Percentiles rank a stretch among this genome's conserved stretches.
These are phyloP conservation scores for Galagoides demidoff DNA, from an alignment of 2,797 vertebrate genomes.

Conservation along the genomic window DNA sequence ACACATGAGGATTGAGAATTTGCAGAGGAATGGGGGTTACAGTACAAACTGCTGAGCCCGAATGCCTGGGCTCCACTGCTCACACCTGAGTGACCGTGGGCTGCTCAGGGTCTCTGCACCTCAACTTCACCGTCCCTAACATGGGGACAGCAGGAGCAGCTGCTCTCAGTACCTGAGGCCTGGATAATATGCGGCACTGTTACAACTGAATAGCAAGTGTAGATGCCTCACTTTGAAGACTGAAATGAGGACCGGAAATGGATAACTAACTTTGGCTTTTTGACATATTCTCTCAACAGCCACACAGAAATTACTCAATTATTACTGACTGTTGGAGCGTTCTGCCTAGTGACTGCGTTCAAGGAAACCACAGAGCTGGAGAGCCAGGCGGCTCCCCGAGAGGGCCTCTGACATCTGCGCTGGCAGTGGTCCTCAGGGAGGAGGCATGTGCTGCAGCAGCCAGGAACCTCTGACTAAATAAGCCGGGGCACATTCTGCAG, in stretches of 20 bases:
- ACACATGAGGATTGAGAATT: background rate
- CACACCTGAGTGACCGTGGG: fast-evolving
- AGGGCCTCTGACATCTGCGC: background rate
- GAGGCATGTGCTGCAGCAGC: background rate
- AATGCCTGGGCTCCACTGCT: background rate
- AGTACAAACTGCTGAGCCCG: background rate
- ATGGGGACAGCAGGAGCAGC: fast-evolving
- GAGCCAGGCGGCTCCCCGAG: fast-evolving
- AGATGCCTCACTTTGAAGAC: background rate
- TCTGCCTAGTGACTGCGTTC: background rate
- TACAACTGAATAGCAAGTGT: background rate
- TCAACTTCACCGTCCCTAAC: fast-evolving
- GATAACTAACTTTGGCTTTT: constrained; percentile 10
- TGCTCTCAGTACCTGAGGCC: no score
- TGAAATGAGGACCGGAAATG: background rate
- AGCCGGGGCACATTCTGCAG: background rate
- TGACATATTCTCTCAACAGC: background rate
- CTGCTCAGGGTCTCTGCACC: background rate
- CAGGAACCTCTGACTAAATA: fast-evolving
- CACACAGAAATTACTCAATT: background rate
- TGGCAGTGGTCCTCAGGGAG: background rate
- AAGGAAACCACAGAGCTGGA: background rate
- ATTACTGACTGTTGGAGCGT: background rate
- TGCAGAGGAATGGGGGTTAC: background rate
- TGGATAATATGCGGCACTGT: background rate